A percentile compares a stretch with the other conserved stretches of the same genome.
Evolutionary conservation across 2,113 vertebrate genomes (phyloP).

Genomic region (Carlito syrichta): DNA sequence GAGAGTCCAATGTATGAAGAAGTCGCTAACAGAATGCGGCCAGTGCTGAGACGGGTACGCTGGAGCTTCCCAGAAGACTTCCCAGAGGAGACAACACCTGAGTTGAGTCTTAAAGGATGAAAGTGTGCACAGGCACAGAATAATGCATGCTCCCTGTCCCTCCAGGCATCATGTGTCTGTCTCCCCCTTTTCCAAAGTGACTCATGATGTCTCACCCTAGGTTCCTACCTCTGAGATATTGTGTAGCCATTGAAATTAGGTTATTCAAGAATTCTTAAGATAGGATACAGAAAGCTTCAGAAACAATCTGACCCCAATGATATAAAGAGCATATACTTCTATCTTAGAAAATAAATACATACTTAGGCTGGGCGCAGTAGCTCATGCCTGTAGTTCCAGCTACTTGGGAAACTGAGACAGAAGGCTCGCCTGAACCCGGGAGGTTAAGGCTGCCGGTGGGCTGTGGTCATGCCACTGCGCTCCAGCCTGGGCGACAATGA

Average conservation of each 20-base stretch:
- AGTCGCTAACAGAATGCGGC: not conserved
- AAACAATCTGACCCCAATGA: not conserved
- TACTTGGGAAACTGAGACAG: too few species aligned
- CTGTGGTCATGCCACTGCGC: too few species aligned
- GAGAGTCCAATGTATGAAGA: not conserved
- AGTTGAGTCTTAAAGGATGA: not conserved
- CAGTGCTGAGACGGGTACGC: fast-evolving
- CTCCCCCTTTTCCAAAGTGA: not conserved
- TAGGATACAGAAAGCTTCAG: not conserved
- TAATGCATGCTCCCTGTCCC: not conserved
- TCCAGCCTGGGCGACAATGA: too few species aligned
- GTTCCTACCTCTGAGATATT: not conserved
- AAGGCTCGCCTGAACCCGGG: too few species aligned
- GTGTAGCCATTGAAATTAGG: not conserved
- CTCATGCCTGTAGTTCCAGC: too few species aligned
- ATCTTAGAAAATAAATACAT: too few species aligned
- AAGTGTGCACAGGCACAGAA: not conserved
- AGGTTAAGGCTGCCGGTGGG: too few species aligned
- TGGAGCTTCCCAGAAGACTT: not conserved
- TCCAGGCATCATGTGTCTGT: not conserved
- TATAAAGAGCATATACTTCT: not conserved
- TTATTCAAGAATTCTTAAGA: not conserved
- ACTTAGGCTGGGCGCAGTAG: too few species aligned
- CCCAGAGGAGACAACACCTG: fast-evolving
- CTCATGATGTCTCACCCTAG: not conserved